Conservation (phyloP, 2,113 vertebrate species). For the Actenoides hombroni region DNA sequence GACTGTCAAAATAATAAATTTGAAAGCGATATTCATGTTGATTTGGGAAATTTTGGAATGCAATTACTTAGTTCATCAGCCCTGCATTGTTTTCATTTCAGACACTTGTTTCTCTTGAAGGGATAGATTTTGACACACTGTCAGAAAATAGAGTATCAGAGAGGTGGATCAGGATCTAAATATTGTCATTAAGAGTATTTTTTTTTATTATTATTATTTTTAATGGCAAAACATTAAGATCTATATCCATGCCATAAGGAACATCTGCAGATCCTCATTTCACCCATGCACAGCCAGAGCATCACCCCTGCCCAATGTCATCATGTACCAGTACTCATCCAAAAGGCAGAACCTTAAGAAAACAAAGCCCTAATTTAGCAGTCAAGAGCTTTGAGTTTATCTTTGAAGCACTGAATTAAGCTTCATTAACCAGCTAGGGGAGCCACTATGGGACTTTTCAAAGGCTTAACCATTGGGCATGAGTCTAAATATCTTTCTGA, state of each 20-base stretch:
- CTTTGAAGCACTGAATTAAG: background rate
- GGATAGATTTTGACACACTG: background rate
- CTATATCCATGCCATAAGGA: background rate
- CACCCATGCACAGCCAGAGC: fast-evolving
- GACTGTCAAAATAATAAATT: background rate
- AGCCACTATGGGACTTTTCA: background rate
- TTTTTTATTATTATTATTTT: background rate
- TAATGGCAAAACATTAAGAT: background rate
- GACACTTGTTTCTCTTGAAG: background rate
- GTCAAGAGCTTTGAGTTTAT: background rate
- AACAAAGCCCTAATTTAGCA: background rate
- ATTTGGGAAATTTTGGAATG: background rate
- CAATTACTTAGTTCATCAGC: background rate
- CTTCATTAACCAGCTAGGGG: background rate
- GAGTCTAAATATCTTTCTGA: background rate
- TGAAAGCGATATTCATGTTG: background rate
- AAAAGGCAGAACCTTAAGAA: background rate
- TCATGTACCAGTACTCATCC: fast-evolving
- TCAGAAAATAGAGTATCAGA: background rate
- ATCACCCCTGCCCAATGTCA: background rate
- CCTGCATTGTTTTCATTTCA: background rate
- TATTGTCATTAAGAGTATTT: background rate
- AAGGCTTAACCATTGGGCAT: background rate
- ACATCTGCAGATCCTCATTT: background rate
- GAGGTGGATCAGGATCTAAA: background rate